Evolutionary conservation across 1,140 invertebrate genomes (phyloP), one percentile per base, ranked within the genome.

Genomic region (Monomorium pharaonis): DNA sequence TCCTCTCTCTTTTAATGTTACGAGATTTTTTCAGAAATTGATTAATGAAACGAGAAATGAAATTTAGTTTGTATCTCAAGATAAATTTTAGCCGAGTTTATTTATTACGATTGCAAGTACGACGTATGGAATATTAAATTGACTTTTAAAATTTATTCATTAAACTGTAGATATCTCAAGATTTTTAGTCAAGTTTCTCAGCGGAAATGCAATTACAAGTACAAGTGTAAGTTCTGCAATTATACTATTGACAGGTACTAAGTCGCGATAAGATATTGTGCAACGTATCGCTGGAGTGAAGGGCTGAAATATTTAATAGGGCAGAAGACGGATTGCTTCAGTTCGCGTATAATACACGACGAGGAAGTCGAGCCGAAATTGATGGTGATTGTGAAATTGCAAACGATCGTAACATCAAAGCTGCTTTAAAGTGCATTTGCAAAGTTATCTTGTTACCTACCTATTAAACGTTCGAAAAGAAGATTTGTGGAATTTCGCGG

Each of bases 161-260:
- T 16, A 58, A 27, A 65, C 16, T 21, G 9, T 21, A 9, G n/a
- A 2, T 42, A 65, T 12, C 1, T 21, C n/a, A 65, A 12, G 9
- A 21, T 42, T 42, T 63, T 63, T 14, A 42, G 10, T n/a, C 14
- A 24, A 42, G 1, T 37, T 42, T 16, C 21, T 65, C n/a, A 21
- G 6, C 1, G n/a, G 4, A 37, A 65, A 42, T 37, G 62, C 33
- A 65, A 42, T 65, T 63, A 18, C 18, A 65, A 65, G 37, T 65
- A 42, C n/a, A 10, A 4, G 10, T n/a, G 7, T 42, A 65, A 65
- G 18, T 65, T 42, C 42, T 7, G 54, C 47, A 54, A 72, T 86
- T 84, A 86, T 83, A n/a, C n/a, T 86, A 56, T 65, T 47, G 78
- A 33, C 16, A 12, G 58, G 0, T 69, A 60, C 47, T 18, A 9